Evolutionary conservation across 2,797 vertebrate species (phyloP).

Genomic region (Ambastaia sidthimunki): DNA sequence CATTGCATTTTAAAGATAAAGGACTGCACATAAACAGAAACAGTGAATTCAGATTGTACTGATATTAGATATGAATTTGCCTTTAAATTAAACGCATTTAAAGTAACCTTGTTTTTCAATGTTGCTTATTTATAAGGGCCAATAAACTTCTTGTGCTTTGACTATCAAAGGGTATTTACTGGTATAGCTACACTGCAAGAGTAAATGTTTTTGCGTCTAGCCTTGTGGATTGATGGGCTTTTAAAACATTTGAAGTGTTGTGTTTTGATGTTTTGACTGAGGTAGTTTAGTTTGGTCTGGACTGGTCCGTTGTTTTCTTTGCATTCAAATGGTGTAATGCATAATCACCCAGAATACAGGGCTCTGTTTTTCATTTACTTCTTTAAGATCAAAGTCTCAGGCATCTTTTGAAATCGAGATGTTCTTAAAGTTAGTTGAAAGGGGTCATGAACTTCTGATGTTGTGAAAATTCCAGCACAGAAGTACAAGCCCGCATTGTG

Average conservation of each 20-base stretch:
- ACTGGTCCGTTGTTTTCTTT: conserved; percentile 26
- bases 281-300: conserved; percentile 18
- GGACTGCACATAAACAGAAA: not conserved
- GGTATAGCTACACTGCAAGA: not conserved
- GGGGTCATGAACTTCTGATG: not conserved
- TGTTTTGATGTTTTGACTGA: conserved; percentile 31
- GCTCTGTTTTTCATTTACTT: conserved; percentile 4
- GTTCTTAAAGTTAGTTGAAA: not conserved
- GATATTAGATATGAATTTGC: not conserved
- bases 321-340: not conserved
- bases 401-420: conserved; percentile 5
- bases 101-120: not conserved
- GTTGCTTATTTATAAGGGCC: not conserved
- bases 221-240: conserved; percentile 15
- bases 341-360: conserved; percentile 1
- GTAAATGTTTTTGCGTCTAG: conserved; percentile 3
- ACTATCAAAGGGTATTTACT: not conserved
- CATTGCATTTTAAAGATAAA: too few relatives aligned
- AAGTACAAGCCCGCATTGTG: not conserved
- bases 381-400: not conserved
- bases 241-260: conserved; percentile 10
- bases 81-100: not conserved
- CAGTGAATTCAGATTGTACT: not conserved
- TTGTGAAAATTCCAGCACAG: not conserved
- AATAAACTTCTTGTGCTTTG: not conserved